These are phyloP conservation scores for Falcunculus frontatus DNA, from an alignment of 2,113 vertebrate genomes.

Conservation along the genomic window DNA sequence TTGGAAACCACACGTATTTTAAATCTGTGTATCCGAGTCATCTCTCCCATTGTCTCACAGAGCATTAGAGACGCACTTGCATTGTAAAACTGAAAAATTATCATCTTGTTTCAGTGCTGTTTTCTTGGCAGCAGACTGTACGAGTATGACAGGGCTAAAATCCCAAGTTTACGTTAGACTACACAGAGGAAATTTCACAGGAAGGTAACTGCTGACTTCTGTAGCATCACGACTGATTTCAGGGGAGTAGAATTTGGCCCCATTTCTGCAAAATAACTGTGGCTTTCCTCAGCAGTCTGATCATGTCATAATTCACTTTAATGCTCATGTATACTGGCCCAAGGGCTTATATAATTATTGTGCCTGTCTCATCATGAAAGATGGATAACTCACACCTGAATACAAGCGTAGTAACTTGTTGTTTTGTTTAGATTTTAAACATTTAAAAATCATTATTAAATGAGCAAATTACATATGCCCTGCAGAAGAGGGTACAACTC, in stretches of 20 bases:
- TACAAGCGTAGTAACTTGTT: slow-evolving; percentile 46
- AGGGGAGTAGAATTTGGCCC: background rate
- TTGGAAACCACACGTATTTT: background rate
- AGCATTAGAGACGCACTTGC: background rate
- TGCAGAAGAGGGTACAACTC: background rate
- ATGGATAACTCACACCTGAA: slow-evolving; percentile 44
- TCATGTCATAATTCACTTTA: slow-evolving; percentile 54
- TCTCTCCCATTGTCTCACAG: background rate
- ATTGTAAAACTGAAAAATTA: background rate
- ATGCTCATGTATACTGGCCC: slow-evolving; percentile 8
- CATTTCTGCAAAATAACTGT: slow-evolving; percentile 27
- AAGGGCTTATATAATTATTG: slow-evolving; percentile 37
- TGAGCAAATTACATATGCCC: slow-evolving; percentile 36
- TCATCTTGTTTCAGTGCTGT: background rate
- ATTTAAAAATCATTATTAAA: slow-evolving; percentile 49
- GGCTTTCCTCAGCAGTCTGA: slow-evolving; percentile 45
- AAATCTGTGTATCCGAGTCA: background rate
- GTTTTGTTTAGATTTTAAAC: slow-evolving; percentile 55
- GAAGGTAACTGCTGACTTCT: background rate
- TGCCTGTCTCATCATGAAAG: slow-evolving; percentile 51
- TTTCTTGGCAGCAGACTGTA: background rate
- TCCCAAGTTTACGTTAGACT: background rate
- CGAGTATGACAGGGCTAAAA: background rate
- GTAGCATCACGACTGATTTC: background rate
- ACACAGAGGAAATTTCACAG: background rate